Conservation (phyloP, 2,888 invertebrate species). For the Drosophila barbarae region DNA sequence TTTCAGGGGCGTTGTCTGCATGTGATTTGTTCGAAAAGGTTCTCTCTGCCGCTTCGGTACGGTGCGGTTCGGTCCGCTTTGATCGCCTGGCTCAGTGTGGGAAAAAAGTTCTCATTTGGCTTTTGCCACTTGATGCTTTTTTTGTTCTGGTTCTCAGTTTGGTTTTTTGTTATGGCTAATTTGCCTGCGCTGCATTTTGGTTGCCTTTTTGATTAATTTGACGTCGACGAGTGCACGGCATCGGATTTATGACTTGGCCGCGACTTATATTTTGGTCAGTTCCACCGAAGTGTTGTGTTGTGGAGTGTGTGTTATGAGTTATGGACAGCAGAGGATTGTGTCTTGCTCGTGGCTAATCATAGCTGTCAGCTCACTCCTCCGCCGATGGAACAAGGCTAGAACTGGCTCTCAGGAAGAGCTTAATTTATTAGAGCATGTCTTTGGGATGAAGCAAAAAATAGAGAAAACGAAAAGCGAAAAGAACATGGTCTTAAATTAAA, state of each 20-base stretch:
- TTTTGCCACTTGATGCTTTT: slow-evolving; percentile 61
- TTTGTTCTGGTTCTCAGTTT: slow-evolving; percentile 19
- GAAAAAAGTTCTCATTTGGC: slow-evolving; percentile 61
- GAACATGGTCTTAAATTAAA: neutral
- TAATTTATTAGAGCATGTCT: slow-evolving; percentile 6
- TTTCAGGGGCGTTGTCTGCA: slow-evolving; percentile 69
- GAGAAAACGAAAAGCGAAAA: neutral
- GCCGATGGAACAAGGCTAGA: slow-evolving; percentile 4
- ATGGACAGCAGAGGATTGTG: slow-evolving; percentile 32
- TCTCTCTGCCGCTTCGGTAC: slow-evolving; percentile 39
- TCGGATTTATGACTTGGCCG: slow-evolving; percentile 59
- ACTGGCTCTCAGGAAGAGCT: slow-evolving; percentile 9
- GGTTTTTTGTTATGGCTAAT: slow-evolving; percentile 51
- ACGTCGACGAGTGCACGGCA: slow-evolving; percentile 71
- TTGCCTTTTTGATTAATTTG: slow-evolving; percentile 68
- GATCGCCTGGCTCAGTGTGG: slow-evolving; percentile 60
- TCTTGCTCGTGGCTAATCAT: slow-evolving; percentile 33
- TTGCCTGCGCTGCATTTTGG: slow-evolving; percentile 65
- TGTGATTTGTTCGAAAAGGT: slow-evolving; percentile 36
- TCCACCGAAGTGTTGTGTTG: slow-evolving; percentile 22
- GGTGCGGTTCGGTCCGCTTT: slow-evolving; percentile 38
- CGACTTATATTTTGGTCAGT: slow-evolving; percentile 28
- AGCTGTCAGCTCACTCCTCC: slow-evolving; percentile 30
- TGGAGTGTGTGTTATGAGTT: slow-evolving; percentile 45
- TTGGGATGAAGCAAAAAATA: neutral